These are phyloP conservation scores for Tetramorium parvispinum DNA, from an alignment of 1,140 invertebrate species.

Conservation along the genomic window DNA sequence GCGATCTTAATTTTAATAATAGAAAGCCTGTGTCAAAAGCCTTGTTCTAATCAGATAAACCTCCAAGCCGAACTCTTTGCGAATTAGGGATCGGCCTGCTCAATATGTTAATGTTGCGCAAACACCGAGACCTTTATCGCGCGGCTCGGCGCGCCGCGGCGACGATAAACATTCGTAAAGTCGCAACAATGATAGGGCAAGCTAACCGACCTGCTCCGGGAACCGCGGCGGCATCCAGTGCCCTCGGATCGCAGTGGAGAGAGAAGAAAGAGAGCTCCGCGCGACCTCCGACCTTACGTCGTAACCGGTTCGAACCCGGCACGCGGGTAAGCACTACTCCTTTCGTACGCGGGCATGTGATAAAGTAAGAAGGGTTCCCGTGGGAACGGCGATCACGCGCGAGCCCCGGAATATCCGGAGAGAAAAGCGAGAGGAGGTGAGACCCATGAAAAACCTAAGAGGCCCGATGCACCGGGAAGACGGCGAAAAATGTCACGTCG, in stretches of 20 bases:
- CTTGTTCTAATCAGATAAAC: neutral
- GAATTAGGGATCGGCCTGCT: neutral
- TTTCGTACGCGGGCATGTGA: conserved; percentile 48
- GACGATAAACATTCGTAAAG: conserved; percentile 69
- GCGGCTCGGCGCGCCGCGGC: neutral
- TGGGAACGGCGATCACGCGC: conserved; percentile 64
- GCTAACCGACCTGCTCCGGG: conserved; percentile 45
- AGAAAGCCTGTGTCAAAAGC: neutral
- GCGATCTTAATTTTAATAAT: neutral
- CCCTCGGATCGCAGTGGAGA: conserved; percentile 6
- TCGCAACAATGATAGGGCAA: conserved; percentile 65
- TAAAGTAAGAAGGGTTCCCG: conserved; percentile 46
- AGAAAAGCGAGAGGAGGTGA: neutral
- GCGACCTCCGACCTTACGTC: conserved; percentile 67
- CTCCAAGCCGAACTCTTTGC: neutral
- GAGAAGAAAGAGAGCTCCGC: conserved; percentile 51
- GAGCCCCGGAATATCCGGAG: conserved; percentile 47
- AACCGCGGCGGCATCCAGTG: conserved; percentile 38
- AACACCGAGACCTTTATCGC: conserved; percentile 43
- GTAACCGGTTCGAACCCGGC: conserved; percentile 71
- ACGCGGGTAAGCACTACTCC: conserved; percentile 49
- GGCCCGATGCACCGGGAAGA: neutral
- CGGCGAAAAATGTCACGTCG: conserved; percentile 29
- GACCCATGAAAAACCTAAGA: conserved; percentile 41
- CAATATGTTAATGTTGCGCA: conserved; percentile 4